These are phyloP conservation scores for Danio rerio DNA, from an alignment of 2,113 vertebrate genomes.

Conservation along the genomic window GRCz12tu NC_133182.1:74012001-74012500, in stretches of 20 bases:
- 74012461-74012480: slow-evolving; percentile 75
- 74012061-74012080: slow-evolving; percentile 7
- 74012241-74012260: slow-evolving; percentile 86
- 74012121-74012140: neutral
- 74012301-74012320: slow-evolving; percentile 97
- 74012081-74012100: slow-evolving; percentile 1
- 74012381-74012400: slow-evolving; percentile 97
- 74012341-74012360: slow-evolving; percentile 93
- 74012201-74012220: slow-evolving; percentile 73
- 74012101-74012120: neutral
- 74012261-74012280: slow-evolving; percentile 90
- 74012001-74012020: no score
- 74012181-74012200: slow-evolving; percentile 64
- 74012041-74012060: slow-evolving; percentile 6
- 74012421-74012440: slow-evolving; percentile 79
- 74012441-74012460: slow-evolving; percentile 75
- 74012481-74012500: slow-evolving; percentile 68
- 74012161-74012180: slow-evolving; percentile 24
- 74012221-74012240: slow-evolving; percentile 78
- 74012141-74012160: slow-evolving; percentile 7
- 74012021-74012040: no score
- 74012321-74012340: slow-evolving; percentile 85
- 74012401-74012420: slow-evolving; percentile 74
- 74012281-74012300: slow-evolving; percentile 99
- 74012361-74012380: slow-evolving; percentile 99